phyloP scores from a whole-genome alignment of 2,113 vertebrate genomes.

The Hiodon tergisus region DNA sequence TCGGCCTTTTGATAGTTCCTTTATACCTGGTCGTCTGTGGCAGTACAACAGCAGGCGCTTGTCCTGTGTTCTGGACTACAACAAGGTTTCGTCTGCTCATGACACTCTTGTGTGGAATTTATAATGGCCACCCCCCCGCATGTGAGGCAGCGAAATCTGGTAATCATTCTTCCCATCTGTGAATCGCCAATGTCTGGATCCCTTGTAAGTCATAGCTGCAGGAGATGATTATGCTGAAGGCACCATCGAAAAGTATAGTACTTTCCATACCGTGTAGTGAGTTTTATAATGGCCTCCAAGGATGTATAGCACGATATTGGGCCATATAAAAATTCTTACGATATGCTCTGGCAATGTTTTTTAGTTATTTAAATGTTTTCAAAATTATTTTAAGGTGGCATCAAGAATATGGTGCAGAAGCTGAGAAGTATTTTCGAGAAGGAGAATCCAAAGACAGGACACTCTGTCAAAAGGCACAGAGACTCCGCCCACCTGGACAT shows the following conservation, averaged over 20 bases:
- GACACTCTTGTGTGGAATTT: slow-evolving; percentile 27
- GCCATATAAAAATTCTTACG: slow-evolving; percentile 1
- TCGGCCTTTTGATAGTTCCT: neutral
- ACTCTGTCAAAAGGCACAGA: slow-evolving; percentile 16
- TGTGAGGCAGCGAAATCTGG: slow-evolving; percentile 22
- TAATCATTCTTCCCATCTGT: slow-evolving; percentile 21
- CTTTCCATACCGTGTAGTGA: neutral
- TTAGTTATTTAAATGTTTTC: slow-evolving; percentile 2
- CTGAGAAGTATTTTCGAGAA: slow-evolving; percentile 50
- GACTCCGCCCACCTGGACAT: neutral
- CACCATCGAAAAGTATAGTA: neutral
- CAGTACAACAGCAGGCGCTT: neutral
- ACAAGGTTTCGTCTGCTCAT: slow-evolving; percentile 2
- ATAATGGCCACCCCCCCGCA: slow-evolving; percentile 3
- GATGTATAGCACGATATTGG: neutral
- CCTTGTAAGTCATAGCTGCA: slow-evolving; percentile 6
- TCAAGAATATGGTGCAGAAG: slow-evolving; percentile 48
- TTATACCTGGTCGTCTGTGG: neutral
- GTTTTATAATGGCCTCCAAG: neutral
- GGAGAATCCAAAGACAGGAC: slow-evolving; percentile 29
- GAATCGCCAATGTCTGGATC: neutral
- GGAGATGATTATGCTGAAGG: slow-evolving; percentile 18
- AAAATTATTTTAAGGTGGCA: slow-evolving; percentile 42
- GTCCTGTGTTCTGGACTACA: slow-evolving; percentile 2
- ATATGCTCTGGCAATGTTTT: slow-evolving; percentile 9